Percentiles rank a stretch among this genome's conserved stretches.
Evolutionary conservation across 2,888 invertebrate species (phyloP).

Genomic region (Augochlorella aurata): DNA sequence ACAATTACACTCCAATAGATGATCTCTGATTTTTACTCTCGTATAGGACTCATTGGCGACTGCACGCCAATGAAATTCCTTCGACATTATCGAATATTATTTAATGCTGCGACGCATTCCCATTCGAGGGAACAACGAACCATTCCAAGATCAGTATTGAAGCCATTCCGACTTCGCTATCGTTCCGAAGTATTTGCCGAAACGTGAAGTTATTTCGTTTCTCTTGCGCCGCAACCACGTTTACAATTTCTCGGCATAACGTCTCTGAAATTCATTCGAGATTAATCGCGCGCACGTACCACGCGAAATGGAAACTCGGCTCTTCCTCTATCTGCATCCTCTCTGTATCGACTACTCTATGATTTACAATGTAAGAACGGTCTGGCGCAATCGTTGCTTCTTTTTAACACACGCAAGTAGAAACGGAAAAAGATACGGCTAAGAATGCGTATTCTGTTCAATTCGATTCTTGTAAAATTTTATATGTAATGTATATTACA

Average conservation of each 20-base stretch:
- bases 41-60: slow-evolving; percentile 21
- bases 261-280: background rate
- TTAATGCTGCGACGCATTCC: slow-evolving; percentile 38
- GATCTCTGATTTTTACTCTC: slow-evolving; percentile 58
- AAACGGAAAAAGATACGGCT: slow-evolving; percentile 59
- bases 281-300: background rate
- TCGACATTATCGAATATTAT: slow-evolving; percentile 34
- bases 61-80: slow-evolving; percentile 15
- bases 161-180: slow-evolving; percentile 65
- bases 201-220: slow-evolving; percentile 39
- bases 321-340: background rate
- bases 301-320: background rate
- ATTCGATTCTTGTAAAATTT: slow-evolving; percentile 71
- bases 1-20: slow-evolving; percentile 30
- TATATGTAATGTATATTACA: slow-evolving; percentile 56
- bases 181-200: slow-evolving; percentile 40
- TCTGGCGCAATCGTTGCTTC: background rate
- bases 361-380: background rate
- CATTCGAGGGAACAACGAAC: slow-evolving; percentile 64
- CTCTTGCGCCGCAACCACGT: slow-evolving; percentile 24
- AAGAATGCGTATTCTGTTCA: slow-evolving; percentile 68
- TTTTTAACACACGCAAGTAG: slow-evolving; percentile 14
- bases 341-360: background rate
- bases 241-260: background rate
- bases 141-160: slow-evolving; percentile 82